Percentiles rank a stretch among this genome's conserved stretches.
These are phyloP conservation scores for Tachystola acroxantha DNA, from an alignment of 2,888 invertebrate genomes.

Conservation along the genomic window DNA sequence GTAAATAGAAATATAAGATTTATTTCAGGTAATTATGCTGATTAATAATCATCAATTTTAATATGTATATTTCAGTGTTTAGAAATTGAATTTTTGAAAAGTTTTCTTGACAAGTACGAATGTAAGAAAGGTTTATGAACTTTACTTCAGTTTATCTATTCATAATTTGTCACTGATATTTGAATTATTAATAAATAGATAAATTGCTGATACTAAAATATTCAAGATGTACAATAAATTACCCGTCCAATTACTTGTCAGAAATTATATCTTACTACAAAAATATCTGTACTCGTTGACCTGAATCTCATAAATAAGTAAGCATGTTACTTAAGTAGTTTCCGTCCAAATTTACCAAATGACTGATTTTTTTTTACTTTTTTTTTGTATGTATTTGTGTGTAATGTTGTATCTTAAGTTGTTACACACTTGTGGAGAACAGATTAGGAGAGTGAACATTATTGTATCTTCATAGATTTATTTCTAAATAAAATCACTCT, in stretches of 20 bases:
- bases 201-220: neutral
- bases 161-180: too few relatives aligned
- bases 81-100: too few relatives aligned
- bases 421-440: conserved; percentile 40
- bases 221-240: conserved; percentile 25
- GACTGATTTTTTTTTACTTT: conserved; percentile 62
- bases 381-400: conserved; percentile 50
- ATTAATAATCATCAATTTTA: neutral
- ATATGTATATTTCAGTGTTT: conserved; percentile 5
- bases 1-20: neutral
- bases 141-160: too few relatives aligned
- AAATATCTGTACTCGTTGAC: too few relatives aligned
- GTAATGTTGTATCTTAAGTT: conserved; percentile 46
- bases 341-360: conserved; percentile 74
- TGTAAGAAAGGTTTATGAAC: too few relatives aligned
- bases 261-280: too few relatives aligned
- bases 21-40: neutral
- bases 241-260: conserved; percentile 58
- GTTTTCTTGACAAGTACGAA: too few relatives aligned
- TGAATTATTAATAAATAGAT: neutral
- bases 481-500: conserved; percentile 57
- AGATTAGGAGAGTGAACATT: conserved; percentile 41
- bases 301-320: conserved; percentile 45
- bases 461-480: conserved; percentile 56
- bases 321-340: conserved; percentile 69